These are phyloP conservation scores for Hirudo medicinalis DNA, from an alignment of 1,140 invertebrate genomes.

Conservation along the genomic window DNA sequence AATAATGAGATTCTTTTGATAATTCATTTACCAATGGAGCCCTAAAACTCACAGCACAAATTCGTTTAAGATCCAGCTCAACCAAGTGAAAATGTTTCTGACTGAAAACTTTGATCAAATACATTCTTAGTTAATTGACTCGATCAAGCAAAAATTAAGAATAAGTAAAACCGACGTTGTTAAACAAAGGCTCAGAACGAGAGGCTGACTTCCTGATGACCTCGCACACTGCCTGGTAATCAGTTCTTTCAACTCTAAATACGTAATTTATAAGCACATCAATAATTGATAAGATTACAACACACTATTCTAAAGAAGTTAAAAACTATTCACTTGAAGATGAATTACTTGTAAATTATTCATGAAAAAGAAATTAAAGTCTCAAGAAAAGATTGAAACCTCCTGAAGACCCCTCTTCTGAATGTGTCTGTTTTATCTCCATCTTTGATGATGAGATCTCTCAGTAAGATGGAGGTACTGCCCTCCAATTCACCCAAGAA, in stretches of 20 bases:
- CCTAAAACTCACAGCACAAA: too few species aligned
- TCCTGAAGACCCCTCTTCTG: constrained; percentile 12
- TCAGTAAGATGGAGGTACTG: constrained; percentile 1
- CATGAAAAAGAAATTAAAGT: too few species aligned
- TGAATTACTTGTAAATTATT: too few species aligned
- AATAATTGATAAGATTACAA: neutral
- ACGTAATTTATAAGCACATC: neutral
- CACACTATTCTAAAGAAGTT: too few species aligned
- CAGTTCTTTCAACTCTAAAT: constrained; percentile 7
- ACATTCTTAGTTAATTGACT: too few species aligned
- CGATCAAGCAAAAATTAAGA: too few species aligned
- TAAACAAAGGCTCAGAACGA: neutral
- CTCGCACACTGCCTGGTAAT: constrained; percentile 14
- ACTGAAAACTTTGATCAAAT: too few species aligned
- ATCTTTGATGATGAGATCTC: constrained; percentile 14
- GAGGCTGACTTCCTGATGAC: constrained; percentile 8
- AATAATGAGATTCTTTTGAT: too few species aligned
- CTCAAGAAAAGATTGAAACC: neutral
- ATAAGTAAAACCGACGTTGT: neutral
- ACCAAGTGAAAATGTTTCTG: too few species aligned
- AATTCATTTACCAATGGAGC: too few species aligned
- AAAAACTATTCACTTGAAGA: too few species aligned
- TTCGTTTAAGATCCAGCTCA: too few species aligned
- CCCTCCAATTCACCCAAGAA: constrained; percentile 87
- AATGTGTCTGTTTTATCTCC: constrained; percentile 1